Conservation (phyloP, 2,113 vertebrate genomes). For the Probosciger aterrimus region DNA sequence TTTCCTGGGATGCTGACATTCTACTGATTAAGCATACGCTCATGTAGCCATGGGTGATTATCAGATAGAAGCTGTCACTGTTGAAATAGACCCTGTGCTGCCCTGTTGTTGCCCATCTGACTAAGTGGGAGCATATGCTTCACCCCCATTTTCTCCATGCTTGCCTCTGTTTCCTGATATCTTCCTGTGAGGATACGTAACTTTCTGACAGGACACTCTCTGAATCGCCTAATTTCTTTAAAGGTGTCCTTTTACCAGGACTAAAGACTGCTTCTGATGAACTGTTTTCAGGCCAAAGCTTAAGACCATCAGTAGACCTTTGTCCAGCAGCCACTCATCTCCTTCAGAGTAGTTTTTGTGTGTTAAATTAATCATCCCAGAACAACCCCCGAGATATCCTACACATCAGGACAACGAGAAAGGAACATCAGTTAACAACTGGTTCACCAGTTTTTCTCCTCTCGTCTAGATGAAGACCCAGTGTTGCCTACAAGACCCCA, state of each 20-base stretch:
- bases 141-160: neutral
- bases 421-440: neutral
- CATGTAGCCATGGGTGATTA: neutral
- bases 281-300: neutral
- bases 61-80: neutral
- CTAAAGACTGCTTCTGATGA: neutral
- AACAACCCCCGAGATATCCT: neutral
- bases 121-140: neutral
- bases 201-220: neutral
- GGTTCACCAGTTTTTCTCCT: neutral
- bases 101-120: neutral
- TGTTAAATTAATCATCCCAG: neutral
- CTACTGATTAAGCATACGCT: neutral
- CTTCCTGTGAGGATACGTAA: neutral
- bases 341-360: neutral
- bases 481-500: slow-evolving; percentile 71
- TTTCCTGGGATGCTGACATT: neutral
- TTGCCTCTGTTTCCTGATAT: neutral
- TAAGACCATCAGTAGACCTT: neutral
- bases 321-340: neutral
- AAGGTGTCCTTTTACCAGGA: neutral
- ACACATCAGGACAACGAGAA: neutral
- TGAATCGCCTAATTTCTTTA: neutral
- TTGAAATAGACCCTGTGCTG: fast-evolving
- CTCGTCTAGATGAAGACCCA: slow-evolving; percentile 68